Conservation (phyloP, 2,797 vertebrate genomes). For the Chaetophractus vellerosus region DNA sequence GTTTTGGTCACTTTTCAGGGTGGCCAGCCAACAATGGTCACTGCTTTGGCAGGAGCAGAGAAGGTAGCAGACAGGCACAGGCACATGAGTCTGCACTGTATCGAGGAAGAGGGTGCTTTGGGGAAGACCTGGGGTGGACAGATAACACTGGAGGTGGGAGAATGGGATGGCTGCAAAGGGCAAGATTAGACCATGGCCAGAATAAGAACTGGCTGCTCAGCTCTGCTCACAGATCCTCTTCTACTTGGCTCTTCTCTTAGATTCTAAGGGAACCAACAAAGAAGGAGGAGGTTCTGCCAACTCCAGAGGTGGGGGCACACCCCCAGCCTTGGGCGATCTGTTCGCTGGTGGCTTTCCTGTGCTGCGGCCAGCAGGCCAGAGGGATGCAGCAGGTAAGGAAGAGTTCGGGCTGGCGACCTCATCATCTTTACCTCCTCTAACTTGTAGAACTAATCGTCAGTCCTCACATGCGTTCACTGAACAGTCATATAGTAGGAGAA, state of each 20-base stretch:
- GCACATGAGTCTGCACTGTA: not conserved
- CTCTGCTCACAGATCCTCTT: not conserved
- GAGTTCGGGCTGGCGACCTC: not conserved
- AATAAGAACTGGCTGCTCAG: not conserved
- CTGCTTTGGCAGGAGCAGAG: not conserved
- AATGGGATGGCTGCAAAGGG: fast-evolving
- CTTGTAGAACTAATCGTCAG: not conserved
- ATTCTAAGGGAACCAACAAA: constrained; percentile 89
- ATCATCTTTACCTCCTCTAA: not conserved
- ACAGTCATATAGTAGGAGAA: not conserved
- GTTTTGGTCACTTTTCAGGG: not conserved
- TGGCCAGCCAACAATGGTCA: not conserved
- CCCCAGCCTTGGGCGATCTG: constrained; percentile 93
- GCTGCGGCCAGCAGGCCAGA: constrained; percentile 94
- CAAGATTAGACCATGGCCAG: fast-evolving
- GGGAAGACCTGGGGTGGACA: not conserved
- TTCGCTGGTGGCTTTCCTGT: constrained; percentile 97
- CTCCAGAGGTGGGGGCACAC: constrained; percentile 87
- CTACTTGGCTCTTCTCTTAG: constrained; percentile 83
- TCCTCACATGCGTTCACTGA: not conserved
- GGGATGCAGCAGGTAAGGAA: constrained; percentile 93
- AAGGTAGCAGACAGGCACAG: not conserved
- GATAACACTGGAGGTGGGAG: too few relatives aligned
- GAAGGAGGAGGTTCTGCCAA: constrained; percentile 88
- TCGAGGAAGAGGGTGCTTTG: not conserved